Base-by-base conservation (phyloP, 2,888 invertebrate genomes). In the Quadriops clusia region DNA sequence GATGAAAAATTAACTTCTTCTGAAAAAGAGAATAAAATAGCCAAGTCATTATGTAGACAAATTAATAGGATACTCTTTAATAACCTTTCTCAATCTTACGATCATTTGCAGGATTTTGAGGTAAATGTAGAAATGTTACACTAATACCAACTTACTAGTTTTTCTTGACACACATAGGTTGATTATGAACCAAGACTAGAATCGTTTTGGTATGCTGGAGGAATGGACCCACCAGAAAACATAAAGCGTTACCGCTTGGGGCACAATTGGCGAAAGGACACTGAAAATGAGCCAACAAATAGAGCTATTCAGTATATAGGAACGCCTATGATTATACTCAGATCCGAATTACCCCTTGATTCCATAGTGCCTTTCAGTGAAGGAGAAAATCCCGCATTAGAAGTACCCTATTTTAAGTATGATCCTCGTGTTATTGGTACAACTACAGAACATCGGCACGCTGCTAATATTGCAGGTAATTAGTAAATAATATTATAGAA, bases 171-270 rank as follows among this genome's bases (percentile, higher is more conserved):
- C n/a, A n/a, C n/a, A n/a, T 64, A 83, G 70, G 57, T 81, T 17
- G 89, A 90, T 55, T 65, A 72, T 47, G 70, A 81, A 38, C 83
- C 91, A 3, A 67, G 84, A 11, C 67, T 85, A 44, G 84, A 89
- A 64, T 80, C 89, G 14, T 85, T 82, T 58, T 94, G 93, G 93
- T 70, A 71, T 50, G 71, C 73, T 18, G 86, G 86, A 29, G 83
- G 84, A 29, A 70, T 80, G 42, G 56, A 72, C 36, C 68, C 76
- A 1, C 67, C 76, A 1, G 48, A 55, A 22, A 47, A 43, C 1
- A 46, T 61, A 2, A 61, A 60, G 37, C 64, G 67, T 34, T 53
- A 58, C 20, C 43, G 52, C 21, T 36, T 33, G 33, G 42, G 44
- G 6, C 15, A 30, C n/a, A 32, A 38, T 14, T 66, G 61, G 60